Conservation (phyloP, 2,113 vertebrate genomes). For the Pavo muticus region DNA sequence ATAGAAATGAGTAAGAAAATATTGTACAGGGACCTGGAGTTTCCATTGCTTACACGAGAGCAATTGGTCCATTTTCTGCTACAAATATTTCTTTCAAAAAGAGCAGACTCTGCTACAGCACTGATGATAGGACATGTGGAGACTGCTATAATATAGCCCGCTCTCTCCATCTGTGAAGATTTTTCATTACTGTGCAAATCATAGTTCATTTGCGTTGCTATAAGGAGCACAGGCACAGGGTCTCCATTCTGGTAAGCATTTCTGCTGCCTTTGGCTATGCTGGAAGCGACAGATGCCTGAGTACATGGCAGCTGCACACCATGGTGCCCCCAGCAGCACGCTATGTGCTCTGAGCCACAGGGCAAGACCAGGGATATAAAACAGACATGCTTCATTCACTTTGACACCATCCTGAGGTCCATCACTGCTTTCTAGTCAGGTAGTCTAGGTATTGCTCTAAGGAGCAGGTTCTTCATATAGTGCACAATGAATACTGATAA, state of each 20-base stretch:
- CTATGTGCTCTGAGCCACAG: neutral
- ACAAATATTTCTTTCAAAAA: neutral
- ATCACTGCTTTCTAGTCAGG: neutral
- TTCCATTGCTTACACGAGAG: neutral
- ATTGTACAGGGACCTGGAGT: neutral
- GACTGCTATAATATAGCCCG: rapidly evolving
- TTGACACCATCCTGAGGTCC: neutral
- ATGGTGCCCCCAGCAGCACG: rapidly evolving
- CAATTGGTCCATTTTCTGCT: neutral
- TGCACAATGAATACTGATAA: neutral
- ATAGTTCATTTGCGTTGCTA: neutral
- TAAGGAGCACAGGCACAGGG: neutral
- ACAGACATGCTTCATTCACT: neutral
- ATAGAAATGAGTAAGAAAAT: neutral
- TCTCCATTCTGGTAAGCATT: neutral
- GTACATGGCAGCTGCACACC: neutral
- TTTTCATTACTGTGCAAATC: neutral
- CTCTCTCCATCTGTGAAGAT: neutral
- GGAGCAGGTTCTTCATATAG: neutral
- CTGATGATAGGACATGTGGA: neutral
- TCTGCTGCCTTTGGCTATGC: neutral
- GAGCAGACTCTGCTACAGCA: neutral
- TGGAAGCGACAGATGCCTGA: neutral
- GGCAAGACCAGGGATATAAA: neutral
- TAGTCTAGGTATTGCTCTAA: rapidly evolving